Evolutionary conservation across 2,888 invertebrate species (phyloP), one percentile per base, ranked within the genome.

Genomic region (Podotricha telesiphe): DNA sequence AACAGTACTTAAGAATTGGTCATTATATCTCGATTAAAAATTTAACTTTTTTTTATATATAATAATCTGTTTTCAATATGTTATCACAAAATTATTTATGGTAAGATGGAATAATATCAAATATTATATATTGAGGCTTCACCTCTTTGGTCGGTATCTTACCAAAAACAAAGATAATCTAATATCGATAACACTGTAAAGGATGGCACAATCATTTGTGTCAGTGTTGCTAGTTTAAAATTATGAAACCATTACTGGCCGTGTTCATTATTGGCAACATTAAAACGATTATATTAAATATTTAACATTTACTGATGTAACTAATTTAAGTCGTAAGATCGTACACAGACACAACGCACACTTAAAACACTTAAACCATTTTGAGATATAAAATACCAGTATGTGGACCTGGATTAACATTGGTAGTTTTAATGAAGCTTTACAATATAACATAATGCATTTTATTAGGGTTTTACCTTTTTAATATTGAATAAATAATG

Each of bases 191-290:
- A 68, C 58, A 73, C 59, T 73, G 73, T 71, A 73, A 69, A 74
- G 79, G 82, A 88, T 89, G 89, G 89, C 89, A 89, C 89, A 84
- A 85, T 83, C 79, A 78, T 79, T 81, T 84, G 85, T 87, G 87
- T 87, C 84, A 79, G 75, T 77, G 74, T 75, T 76, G 67, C 69
- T 74, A 74, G 64, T 76, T 74, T 78, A 77, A 77, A 59, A 72
- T 74, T 74, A 74, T 76, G 75, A 73, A 80, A 83, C 83, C 80
- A 81, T 80, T 85, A 88, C 86, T 87, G 88, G 85, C 87, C 86
- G 74, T 79, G 82, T 75, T 79, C 78, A 69, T 82, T 77, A 81
- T 85, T 85, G 86, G 85, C 86, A 85, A 84, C 82, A 75, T 81
- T 71, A 77, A 80, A 78, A 78, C 75, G 75, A 75, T 73, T 70